A percentile compares a stretch with the other conserved stretches of the same genome.
phyloP scores from a whole-genome alignment of 2,113 vertebrate genomes.

The Carettochelys insculpta region DNA sequence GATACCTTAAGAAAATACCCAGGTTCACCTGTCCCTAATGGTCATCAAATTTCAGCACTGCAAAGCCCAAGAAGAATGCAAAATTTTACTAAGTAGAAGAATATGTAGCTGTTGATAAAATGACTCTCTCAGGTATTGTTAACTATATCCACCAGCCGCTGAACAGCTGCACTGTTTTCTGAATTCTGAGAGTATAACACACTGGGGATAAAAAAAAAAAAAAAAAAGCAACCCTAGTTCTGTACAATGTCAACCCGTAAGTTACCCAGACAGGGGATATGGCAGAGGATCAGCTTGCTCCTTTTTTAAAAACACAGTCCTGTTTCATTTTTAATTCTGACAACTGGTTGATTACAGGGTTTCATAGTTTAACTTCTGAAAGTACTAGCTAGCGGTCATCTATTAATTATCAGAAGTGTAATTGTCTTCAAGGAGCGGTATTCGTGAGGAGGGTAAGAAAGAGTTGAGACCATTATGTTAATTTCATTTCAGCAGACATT shows the following conservation, averaged over 20 bases:
- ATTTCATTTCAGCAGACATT: neutral
- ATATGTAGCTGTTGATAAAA: neutral
- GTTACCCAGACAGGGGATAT: neutral
- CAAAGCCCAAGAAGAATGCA: neutral
- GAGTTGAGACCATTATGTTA: neutral
- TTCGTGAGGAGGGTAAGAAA: neutral
- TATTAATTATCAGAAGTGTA: neutral
- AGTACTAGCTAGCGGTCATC: neutral
- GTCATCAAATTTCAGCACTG: neutral
- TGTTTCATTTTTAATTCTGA: neutral
- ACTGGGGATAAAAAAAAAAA: neutral
- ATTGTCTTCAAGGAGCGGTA: neutral
- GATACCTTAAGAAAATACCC: neutral
- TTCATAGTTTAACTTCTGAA: neutral
- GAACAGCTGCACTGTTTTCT: neutral
- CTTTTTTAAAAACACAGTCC: neutral
- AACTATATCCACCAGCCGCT: neutral
- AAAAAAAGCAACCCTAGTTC: too few species aligned
- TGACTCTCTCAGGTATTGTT: neutral
- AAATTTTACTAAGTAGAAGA: neutral
- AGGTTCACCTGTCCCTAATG: neutral
- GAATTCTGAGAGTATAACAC: fast-evolving
- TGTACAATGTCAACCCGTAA: neutral
- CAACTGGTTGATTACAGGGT: neutral
- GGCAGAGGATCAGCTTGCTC: neutral